These are phyloP conservation scores for Plagodis dolabraria DNA, from an alignment of 2,888 invertebrate species.

Conservation along the genomic window DNA sequence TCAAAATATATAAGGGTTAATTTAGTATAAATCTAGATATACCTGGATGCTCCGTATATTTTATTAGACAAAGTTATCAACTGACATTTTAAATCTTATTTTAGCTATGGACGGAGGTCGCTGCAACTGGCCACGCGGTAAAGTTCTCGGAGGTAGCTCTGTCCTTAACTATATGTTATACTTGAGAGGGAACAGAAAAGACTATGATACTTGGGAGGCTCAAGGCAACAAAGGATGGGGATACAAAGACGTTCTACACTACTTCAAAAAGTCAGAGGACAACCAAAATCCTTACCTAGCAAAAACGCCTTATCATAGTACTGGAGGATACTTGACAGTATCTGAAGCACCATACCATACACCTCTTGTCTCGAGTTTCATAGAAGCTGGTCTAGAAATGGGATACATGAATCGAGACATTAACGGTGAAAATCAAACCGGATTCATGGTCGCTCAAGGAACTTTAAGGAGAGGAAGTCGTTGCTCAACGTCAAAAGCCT, in stretches of 20 bases:
- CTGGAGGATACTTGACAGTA: conserved; percentile 92
- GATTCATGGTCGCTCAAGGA: conserved; percentile 95
- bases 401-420: conserved; percentile 95
- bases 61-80: too few species aligned
- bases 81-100: conserved; percentile 41
- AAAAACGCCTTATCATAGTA: conserved; percentile 91
- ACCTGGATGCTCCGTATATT: too few species aligned
- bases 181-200: conserved; percentile 93
- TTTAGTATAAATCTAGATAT: too few species aligned
- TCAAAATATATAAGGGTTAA: too few species aligned
- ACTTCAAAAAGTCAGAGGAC: conserved; percentile 96
- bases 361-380: conserved; percentile 91
- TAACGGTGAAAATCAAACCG: conserved; percentile 94
- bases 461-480: conserved; percentile 91
- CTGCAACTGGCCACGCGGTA: conserved; percentile 96
- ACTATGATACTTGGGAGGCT: conserved; percentile 96
- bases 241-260: conserved; percentile 90
- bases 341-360: conserved; percentile 95
- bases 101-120: conserved; percentile 92
- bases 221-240: conserved; percentile 96
- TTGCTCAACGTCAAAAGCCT: conserved; percentile 95
- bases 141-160: conserved; percentile 95
- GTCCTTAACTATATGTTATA: conserved; percentile 97
- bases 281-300: conserved; percentile 94
- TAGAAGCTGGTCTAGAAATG: conserved; percentile 92